These are phyloP conservation scores for Mus spretus DNA, from an alignment of 2,797 vertebrate species.

Conservation along the genomic window DNA sequence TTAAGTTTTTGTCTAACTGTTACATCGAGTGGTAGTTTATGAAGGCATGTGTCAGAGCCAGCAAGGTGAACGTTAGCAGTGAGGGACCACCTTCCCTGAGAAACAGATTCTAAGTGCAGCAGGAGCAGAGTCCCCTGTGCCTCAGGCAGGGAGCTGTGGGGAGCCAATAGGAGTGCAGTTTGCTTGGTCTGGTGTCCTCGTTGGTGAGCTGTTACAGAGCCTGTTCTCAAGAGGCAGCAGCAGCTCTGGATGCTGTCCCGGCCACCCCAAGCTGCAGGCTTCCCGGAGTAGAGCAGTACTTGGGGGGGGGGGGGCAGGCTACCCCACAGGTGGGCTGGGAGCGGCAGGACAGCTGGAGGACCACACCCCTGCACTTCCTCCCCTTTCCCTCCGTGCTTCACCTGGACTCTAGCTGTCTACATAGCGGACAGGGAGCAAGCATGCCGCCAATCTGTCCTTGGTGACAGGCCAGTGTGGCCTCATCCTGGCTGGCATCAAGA, in stretches of 20 bases:
- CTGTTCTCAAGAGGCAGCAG: neutral
- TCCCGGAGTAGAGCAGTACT: neutral
- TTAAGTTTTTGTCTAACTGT: constrained; percentile 18
- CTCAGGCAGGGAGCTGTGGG: neutral
- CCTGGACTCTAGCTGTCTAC: neutral
- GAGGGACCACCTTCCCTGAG: neutral
- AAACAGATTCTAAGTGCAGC: neutral
- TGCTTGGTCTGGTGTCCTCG: neutral
- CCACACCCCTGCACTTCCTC: neutral
- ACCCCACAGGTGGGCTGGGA: neutral
- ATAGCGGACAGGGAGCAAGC: neutral
- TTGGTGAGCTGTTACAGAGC: neutral
- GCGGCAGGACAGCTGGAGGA: neutral
- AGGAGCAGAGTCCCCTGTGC: fast-evolving
- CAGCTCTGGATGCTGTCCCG: neutral
- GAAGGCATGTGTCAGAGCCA: constrained; percentile 11
- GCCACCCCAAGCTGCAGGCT: neutral
- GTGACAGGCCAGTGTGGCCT: neutral
- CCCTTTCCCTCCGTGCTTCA: neutral
- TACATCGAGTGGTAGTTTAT: neutral
- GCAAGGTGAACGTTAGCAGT: neutral
- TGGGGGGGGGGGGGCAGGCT: neutral
- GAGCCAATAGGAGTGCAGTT: neutral
- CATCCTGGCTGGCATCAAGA: neutral
- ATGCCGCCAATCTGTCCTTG: neutral